phyloP scores from a whole-genome alignment of 2,888 invertebrate genomes.

The Nephrocerus scutellatus region DNA sequence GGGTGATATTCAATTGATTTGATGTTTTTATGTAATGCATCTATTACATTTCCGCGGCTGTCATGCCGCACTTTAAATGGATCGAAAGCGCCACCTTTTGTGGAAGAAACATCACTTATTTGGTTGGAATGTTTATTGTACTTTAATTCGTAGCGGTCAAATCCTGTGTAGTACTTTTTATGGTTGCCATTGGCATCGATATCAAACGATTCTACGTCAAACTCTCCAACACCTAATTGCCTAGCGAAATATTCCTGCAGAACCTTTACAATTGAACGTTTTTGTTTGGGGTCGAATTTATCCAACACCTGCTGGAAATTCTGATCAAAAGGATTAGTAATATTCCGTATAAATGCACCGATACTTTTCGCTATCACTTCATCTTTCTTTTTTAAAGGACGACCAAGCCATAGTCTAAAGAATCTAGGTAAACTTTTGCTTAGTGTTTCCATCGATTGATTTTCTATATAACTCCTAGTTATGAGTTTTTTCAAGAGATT shows the following conservation, averaged over 20 bases:
- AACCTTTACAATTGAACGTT: constrained; percentile 7
- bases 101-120: constrained; percentile 1
- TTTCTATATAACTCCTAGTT: constrained; percentile 4
- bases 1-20: constrained; percentile 22
- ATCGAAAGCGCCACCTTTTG: not conserved
- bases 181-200: constrained; percentile 22
- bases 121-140: constrained; percentile 14
- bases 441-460: not conserved
- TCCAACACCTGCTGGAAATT: constrained; percentile 7
- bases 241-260: constrained; percentile 9
- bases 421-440: constrained; percentile 1
- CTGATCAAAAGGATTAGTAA: constrained; percentile 1
- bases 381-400: not conserved
- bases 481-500: constrained; percentile 7
- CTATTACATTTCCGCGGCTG: constrained; percentile 19
- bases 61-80: constrained; percentile 17
- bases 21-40: constrained; percentile 22
- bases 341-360: constrained; percentile 6
- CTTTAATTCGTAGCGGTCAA: constrained; percentile 7
- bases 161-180: constrained; percentile 16
- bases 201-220: constrained; percentile 15
- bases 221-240: constrained; percentile 10
- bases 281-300: not conserved
- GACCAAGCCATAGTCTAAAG: constrained; percentile 2
- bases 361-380: constrained; percentile 10